Conservation (phyloP, 2,888 invertebrate species). For the Frankliniella fusca region DNA sequence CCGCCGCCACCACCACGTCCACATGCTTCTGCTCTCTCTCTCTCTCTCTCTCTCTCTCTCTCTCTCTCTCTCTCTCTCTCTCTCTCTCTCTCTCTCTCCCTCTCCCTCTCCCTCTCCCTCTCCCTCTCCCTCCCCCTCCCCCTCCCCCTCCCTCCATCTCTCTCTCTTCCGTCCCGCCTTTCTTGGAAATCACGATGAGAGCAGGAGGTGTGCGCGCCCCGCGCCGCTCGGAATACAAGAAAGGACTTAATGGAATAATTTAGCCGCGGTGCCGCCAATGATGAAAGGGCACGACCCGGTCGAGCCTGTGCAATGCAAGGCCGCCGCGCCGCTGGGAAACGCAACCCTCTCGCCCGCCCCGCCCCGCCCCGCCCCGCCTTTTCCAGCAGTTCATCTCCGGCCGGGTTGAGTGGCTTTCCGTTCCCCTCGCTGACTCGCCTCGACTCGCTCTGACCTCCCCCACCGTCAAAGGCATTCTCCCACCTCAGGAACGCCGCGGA, state of each 20-base stretch:
- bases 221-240: not conserved
- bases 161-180: not conserved
- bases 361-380: too few relatives aligned
- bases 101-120: not conserved
- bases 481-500: too few relatives aligned
- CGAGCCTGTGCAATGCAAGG: too few relatives aligned
- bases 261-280: not conserved
- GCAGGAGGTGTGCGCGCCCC: not conserved
- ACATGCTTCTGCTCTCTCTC: not conserved
- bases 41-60: not conserved
- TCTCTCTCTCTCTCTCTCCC: not conserved
- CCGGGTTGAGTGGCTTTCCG: too few relatives aligned
- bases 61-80: not conserved
- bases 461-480: too few relatives aligned
- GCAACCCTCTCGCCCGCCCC: too few relatives aligned
- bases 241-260: constrained; percentile 23
- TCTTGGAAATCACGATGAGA: not conserved
- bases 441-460: too few relatives aligned
- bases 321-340: too few relatives aligned
- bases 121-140: not conserved
- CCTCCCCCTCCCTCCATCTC: not conserved
- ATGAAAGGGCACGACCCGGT: too few relatives aligned
- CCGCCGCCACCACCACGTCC: not conserved
- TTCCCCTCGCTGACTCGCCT: too few relatives aligned
- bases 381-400: too few relatives aligned